Conservation (phyloP, 2,888 invertebrate genomes). For the Furcula furcula region DNA sequence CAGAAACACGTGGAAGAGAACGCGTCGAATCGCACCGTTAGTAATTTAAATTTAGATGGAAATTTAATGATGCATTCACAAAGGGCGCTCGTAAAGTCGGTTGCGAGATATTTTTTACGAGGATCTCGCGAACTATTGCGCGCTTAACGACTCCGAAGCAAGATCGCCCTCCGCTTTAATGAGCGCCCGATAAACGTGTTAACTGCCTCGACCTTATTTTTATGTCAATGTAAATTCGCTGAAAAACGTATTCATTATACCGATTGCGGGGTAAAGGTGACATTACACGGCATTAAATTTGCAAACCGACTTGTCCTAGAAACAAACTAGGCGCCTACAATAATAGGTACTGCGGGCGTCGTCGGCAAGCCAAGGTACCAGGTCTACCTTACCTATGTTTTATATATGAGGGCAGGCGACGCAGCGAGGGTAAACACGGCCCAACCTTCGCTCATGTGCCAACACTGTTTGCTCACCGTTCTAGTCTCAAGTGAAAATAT, state of each 20-base stretch:
- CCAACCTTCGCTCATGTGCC: conserved; percentile 72
- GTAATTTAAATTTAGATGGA: conserved; percentile 82
- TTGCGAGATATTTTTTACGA: conserved; percentile 81
- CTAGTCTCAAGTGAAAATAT: conserved; percentile 80
- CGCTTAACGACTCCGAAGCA: conserved; percentile 82
- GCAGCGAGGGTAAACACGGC: conserved; percentile 73
- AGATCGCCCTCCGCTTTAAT: conserved; percentile 81
- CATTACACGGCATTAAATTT: conserved; percentile 44
- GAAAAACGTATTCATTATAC: conserved; percentile 77
- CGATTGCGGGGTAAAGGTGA: conserved; percentile 53
- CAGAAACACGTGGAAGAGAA: conserved; percentile 77
- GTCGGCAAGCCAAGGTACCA: conserved; percentile 56
- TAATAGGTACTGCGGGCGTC: conserved; percentile 35
- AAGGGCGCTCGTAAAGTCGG: conserved; percentile 81
- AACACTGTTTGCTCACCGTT: conserved; percentile 75
- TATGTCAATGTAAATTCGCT: conserved; percentile 78
- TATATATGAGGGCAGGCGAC: conserved; percentile 80
- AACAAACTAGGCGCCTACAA: conserved; percentile 26
- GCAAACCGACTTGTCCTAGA: conserved; percentile 36
- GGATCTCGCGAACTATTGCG: conserved; percentile 82
- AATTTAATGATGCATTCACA: conserved; percentile 82
- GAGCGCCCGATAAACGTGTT: conserved; percentile 82
- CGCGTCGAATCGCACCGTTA: conserved; percentile 74
- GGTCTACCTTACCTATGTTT: conserved; percentile 75
- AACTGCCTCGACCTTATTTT: conserved; percentile 81